Conservation (phyloP, 1,140 invertebrate species). For the Bombus affinis region DNA sequence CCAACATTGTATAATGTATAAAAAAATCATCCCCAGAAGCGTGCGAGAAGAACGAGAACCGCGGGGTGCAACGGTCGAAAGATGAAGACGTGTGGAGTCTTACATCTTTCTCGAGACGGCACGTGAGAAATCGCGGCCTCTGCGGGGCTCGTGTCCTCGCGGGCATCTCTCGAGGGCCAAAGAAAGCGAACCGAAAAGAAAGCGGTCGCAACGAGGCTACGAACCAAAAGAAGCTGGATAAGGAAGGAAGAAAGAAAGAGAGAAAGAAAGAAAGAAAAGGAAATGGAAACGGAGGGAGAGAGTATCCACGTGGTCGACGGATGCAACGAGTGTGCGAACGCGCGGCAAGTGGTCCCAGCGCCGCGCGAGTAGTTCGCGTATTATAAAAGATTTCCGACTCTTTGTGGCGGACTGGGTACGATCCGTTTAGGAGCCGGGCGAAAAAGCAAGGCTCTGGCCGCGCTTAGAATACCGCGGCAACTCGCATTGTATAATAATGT, state of each 20-base stretch:
- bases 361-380: conserved; percentile 32
- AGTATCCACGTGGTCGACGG: conserved; percentile 67
- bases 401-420: conserved; percentile 71
- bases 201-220: not conserved
- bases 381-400: conserved; percentile 81
- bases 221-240: conserved; percentile 17
- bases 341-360: conserved; percentile 77
- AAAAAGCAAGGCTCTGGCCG: conserved; percentile 10
- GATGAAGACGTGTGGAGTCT: conserved; percentile 27
- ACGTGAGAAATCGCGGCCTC: conserved; percentile 52
- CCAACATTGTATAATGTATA: not conserved
- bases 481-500: conserved; percentile 80
- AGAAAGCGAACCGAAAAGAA: conserved; percentile 24
- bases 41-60: not conserved
- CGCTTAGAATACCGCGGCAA: conserved; percentile 68
- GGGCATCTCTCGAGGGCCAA: conserved; percentile 27
- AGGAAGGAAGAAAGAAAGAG: conserved; percentile 18
- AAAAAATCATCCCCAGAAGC: not conserved
- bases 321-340: conserved; percentile 77
- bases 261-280: conserved; percentile 19
- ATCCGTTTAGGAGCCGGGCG: conserved; percentile 38
- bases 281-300: conserved; percentile 24
- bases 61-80: not conserved
- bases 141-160: conserved; percentile 37
- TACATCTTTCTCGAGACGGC: conserved; percentile 1